phyloP scores from a whole-genome alignment of 2,888 invertebrate genomes.

The Xylocampa areola region DNA sequence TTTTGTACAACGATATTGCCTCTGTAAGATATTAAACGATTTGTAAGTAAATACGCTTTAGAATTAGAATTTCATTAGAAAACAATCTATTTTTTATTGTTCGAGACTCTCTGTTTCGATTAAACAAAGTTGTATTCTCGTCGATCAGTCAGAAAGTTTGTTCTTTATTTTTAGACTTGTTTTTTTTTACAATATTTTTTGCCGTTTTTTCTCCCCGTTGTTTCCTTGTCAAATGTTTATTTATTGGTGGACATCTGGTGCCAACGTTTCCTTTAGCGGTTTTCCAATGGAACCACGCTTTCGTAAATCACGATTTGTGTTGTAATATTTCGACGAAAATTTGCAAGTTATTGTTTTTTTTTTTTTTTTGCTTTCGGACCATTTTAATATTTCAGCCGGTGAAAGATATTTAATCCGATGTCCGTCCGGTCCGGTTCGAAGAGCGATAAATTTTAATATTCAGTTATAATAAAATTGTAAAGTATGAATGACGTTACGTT shows the following conservation, averaged over 20 bases:
- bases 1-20: constrained; percentile 62
- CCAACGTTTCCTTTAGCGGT: constrained; percentile 44
- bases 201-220: constrained; percentile 57
- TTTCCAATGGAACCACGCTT: constrained; percentile 26
- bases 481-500: constrained; percentile 17
- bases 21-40: constrained; percentile 64
- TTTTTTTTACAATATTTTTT: constrained; percentile 65
- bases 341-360: constrained; percentile 46
- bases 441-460: constrained; percentile 22
- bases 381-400: constrained; percentile 23
- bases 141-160: constrained; percentile 76
- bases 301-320: constrained; percentile 43
- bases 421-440: constrained; percentile 18
- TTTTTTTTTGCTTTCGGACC: constrained; percentile 27
- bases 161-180: constrained; percentile 62
- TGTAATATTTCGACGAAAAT: constrained; percentile 34
- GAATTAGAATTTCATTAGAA: constrained; percentile 62
- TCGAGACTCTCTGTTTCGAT: constrained; percentile 47
- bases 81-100: constrained; percentile 58
- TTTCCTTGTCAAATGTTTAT: constrained; percentile 70
- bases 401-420: constrained; percentile 23
- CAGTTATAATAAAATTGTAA: constrained; percentile 24
- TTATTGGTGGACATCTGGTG: constrained; percentile 64
- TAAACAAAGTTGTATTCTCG: constrained; percentile 64
- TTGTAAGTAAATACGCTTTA: constrained; percentile 62